Conservation (phyloP, 2,888 invertebrate species). For the Halictus ligatus region DNA sequence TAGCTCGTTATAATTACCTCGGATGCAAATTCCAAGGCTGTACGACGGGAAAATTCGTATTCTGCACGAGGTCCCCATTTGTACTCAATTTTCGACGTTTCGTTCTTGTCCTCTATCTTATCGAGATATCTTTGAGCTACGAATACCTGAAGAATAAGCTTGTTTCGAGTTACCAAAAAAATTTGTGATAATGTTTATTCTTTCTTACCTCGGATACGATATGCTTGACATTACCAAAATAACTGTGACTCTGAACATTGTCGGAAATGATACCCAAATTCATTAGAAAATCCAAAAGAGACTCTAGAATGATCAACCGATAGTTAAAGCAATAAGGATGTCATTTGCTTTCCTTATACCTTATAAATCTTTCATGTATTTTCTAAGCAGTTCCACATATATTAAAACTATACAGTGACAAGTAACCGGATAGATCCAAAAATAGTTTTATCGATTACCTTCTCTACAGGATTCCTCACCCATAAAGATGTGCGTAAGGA, state of each 20-base stretch:
- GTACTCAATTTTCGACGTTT: slow-evolving; percentile 83
- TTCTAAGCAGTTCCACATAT: neutral
- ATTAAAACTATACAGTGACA: neutral
- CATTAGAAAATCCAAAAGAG: slow-evolving; percentile 85
- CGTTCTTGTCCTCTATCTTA: slow-evolving; percentile 79
- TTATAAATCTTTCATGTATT: neutral
- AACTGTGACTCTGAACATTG: slow-evolving; percentile 76
- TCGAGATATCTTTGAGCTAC: slow-evolving; percentile 77
- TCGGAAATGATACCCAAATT: slow-evolving; percentile 84
- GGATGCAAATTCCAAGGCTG: slow-evolving; percentile 85
- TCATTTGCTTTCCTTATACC: neutral
- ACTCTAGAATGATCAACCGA: slow-evolving; percentile 81
- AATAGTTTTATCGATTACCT: slow-evolving; percentile 79
- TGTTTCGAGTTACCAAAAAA: neutral
- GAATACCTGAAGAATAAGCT: slow-evolving; percentile 81
- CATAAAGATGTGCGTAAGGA: slow-evolving; percentile 86
- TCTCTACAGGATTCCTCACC: slow-evolving; percentile 85
- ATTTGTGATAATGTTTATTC: neutral
- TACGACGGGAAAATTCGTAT: slow-evolving; percentile 85
- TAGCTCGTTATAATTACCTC: no score
- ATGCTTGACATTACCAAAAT: slow-evolving; percentile 76
- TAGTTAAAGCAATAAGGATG: neutral
- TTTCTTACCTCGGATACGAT: slow-evolving; percentile 73
- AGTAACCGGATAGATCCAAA: neutral
- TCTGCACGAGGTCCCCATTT: slow-evolving; percentile 86